These are phyloP conservation scores for Chironex yamaguchii DNA, from an alignment of 30 jellyfish, hydroid and myxozoan genomes.

Conservation along the genomic window DNA sequence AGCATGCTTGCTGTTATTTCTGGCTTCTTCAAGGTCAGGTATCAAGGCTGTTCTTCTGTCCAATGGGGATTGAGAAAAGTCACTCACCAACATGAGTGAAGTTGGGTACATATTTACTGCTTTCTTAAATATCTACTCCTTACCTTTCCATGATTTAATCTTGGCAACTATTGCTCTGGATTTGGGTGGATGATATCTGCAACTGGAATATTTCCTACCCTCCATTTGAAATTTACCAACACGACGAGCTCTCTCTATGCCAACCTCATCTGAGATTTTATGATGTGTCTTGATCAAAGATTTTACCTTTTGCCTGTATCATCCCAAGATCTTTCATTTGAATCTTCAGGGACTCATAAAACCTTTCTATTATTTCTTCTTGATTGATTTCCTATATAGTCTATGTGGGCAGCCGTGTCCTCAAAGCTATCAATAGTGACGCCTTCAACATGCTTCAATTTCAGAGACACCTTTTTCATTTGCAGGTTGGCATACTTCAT, in stretches of 20 bases:
- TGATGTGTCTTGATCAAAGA: conserved; percentile 44
- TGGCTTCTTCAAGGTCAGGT: too few species aligned
- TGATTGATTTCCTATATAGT: not conserved
- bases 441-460: conserved; percentile 15
- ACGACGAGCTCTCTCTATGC: not conserved
- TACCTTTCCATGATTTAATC: conserved; percentile 5
- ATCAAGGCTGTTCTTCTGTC: too few species aligned
- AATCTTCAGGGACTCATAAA: conserved; percentile 54
- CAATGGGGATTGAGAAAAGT: too few species aligned
- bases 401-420: not conserved
- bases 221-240: too few species aligned
- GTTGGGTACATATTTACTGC: too few species aligned
- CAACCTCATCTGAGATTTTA: not conserved
- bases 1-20: too few species aligned
- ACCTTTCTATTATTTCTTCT: conserved; percentile 34
- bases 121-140: conserved; percentile 26
- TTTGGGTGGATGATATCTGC: conserved; percentile 59
- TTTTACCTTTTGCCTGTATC: conserved; percentile 50
- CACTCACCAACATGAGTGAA: too few species aligned
- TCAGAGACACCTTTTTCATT: not conserved
- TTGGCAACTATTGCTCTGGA: conserved; percentile 16
- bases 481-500: too few species aligned
- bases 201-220: not conserved
- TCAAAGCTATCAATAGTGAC: not conserved
- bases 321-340: conserved; percentile 66